Conservation (phyloP, 2,113 vertebrate species). For the Lontra canadensis region DNA sequence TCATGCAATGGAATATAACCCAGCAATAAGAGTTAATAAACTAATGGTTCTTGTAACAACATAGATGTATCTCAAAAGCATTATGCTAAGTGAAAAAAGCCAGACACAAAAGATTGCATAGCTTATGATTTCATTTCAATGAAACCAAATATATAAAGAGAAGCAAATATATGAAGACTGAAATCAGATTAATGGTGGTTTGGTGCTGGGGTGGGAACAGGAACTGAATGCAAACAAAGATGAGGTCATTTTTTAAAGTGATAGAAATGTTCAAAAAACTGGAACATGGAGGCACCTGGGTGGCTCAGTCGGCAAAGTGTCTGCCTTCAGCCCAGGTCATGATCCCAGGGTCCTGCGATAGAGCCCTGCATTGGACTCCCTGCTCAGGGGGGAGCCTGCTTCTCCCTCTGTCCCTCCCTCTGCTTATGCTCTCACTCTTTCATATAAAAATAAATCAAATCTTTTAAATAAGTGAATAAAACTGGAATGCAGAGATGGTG, state of each 20-base stretch:
- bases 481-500: no score
- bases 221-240: neutral
- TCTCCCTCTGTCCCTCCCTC: no score
- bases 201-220: neutral
- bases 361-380: no score
- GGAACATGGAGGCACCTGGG: neutral
- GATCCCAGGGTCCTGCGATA: no score
- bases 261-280: neutral
- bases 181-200: neutral
- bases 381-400: no score
- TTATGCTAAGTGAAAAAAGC: neutral
- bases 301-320: neutral
- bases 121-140: neutral
- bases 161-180: neutral
- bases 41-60: neutral
- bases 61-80: neutral
- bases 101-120: neutral
- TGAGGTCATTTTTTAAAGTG: neutral
- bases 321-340: neutral
- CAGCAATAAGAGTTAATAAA: neutral
- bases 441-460: no score
- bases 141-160: neutral
- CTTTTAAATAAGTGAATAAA: no score
- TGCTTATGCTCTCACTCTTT: no score
- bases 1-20: neutral